Base-by-base conservation (phyloP, 1,140 invertebrate species). In the Trichogramma pretiosum region DNA sequence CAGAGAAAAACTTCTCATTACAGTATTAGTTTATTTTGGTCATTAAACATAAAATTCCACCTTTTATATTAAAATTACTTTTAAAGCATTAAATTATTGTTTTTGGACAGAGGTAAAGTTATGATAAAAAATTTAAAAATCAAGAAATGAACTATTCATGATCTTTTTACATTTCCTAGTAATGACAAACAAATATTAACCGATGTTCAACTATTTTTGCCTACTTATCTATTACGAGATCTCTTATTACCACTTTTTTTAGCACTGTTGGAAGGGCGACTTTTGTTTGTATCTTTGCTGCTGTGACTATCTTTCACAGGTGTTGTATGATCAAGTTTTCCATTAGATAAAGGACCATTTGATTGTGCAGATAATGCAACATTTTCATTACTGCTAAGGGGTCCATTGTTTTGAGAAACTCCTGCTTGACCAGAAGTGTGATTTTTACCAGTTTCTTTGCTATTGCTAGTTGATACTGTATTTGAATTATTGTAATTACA, bases 401-500 rank as follows among this genome's bases (percentile, higher is more conserved):
- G 78, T 3, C 78, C 74, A 54, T 75, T 72, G 62, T 78, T 76
- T 53, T 77, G 77, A 45, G 74, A 71, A 52, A 74, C 74, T 33
- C 74, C 76, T 44, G 77, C 76, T 60, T 80, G 76, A 38, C 78
- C 76, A 22, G 81, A 79, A 19, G 81, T 81, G 50, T 83, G 81
- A 62, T 84, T 84, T 57, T 77, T 74, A 26, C 74, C 73, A 24
- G 68, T 44, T 44, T 64, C 78, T 58, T 85, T 77, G 64, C 83
- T 82, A 60, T 82, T 84, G 56, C 82, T 80, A 58, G 81, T 81
- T 48, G 83, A 82, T 57, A 83, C 78, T 56, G 82, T 77, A 66
- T 83, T 85, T 35, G 82, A 62, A 59, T 65, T 70, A 39, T 57
- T 59, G 46, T 70, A 70, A 56, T 72, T 72, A 46, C 73, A 73